A percentile compares a stretch with the other conserved stretches of the same genome.
Conservation (phyloP, 2,797 vertebrate species). For the Phyllotis vaccarum region DNA sequence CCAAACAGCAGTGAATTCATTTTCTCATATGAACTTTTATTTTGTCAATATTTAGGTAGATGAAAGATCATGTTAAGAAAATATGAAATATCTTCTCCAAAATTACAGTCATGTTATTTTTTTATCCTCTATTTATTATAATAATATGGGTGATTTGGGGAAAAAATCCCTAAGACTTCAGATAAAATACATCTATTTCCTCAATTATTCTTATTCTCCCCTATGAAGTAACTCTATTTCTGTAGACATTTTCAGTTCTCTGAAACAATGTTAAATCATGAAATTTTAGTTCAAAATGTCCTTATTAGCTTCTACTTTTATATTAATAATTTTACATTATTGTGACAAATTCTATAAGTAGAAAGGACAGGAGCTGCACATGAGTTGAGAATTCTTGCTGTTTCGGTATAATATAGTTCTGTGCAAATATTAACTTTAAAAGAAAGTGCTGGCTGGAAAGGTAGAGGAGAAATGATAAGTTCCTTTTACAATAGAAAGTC, state of each 20-base stretch:
- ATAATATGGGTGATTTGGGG: neutral
- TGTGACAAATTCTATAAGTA: neutral
- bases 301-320: neutral
- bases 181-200: neutral
- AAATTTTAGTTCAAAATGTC: neutral
- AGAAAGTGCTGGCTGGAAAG: neutral
- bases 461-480: neutral
- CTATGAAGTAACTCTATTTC: neutral
- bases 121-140: neutral
- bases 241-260: neutral
- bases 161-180: neutral
- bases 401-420: neutral
- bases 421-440: neutral
- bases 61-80: slow-evolving; percentile 15
- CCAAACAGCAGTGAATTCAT: neutral
- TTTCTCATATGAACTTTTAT: slow-evolving; percentile 6
- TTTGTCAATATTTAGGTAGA: neutral
- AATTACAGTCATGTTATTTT: neutral
- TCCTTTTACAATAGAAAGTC: neutral
- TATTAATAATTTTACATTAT: neutral
- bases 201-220: neutral
- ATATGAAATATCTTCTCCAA: neutral
- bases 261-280: neutral
- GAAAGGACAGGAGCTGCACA: neutral
- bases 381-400: neutral